Conservation (phyloP, 2,888 invertebrate species). For the Drosophila demipolita region DNA sequence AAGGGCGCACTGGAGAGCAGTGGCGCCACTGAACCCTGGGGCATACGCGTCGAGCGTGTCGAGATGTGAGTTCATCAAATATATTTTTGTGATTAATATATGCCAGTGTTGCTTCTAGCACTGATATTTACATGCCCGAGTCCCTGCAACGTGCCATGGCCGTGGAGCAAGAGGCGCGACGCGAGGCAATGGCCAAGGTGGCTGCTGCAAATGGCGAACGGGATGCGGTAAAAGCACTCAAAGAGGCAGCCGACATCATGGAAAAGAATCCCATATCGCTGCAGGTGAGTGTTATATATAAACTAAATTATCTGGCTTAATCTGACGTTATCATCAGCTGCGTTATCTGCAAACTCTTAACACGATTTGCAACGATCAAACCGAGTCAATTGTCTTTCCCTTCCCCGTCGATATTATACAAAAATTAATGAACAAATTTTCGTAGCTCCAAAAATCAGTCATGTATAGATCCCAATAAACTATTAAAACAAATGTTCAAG, state of each 20-base stretch:
- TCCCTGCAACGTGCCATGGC: slow-evolving; percentile 71
- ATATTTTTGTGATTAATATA: background rate
- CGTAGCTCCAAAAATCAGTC: background rate
- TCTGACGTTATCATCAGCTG: slow-evolving; percentile 24
- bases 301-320: background rate
- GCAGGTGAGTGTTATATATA: slow-evolving; percentile 30
- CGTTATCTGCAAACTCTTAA: slow-evolving; percentile 69
- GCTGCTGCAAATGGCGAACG: slow-evolving; percentile 69
- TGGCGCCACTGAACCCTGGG: slow-evolving; percentile 95
- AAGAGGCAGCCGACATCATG: slow-evolving; percentile 70
- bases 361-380: slow-evolving; percentile 61
- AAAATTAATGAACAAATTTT: slow-evolving; percentile 33
- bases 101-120: slow-evolving; percentile 29
- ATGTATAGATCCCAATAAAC: background rate
- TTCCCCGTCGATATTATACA: slow-evolving; percentile 61
- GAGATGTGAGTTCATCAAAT: slow-evolving; percentile 89
- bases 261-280: slow-evolving; percentile 66
- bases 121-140: slow-evolving; percentile 67
- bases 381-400: slow-evolving; percentile 60
- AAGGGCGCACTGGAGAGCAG: slow-evolving; percentile 89
- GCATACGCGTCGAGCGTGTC: slow-evolving; percentile 96
- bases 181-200: slow-evolving; percentile 70
- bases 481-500: background rate
- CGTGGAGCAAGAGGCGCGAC: slow-evolving; percentile 69
- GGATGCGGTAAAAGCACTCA: slow-evolving; percentile 65